Conservation (phyloP, 1,140 invertebrate species). For the Phymastichus coffea region DNA sequence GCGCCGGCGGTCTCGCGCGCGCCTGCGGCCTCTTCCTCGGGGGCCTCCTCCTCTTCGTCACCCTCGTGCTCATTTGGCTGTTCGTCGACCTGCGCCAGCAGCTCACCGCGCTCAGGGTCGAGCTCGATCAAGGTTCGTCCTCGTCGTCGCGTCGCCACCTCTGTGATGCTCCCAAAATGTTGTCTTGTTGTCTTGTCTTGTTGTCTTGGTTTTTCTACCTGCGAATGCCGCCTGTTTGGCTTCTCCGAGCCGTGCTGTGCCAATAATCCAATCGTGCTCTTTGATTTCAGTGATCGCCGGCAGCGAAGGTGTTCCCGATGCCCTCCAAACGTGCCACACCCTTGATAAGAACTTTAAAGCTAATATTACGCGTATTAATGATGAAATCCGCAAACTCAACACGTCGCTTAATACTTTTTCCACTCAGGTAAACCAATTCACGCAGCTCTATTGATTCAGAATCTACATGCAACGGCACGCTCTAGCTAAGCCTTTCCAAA, state of each 20-base stretch:
- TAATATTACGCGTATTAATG: conserved; percentile 62
- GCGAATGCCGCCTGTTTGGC: no score
- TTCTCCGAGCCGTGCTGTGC: no score
- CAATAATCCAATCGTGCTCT: no score
- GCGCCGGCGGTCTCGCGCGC: conserved; percentile 54
- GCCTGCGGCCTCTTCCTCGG: conserved; percentile 64
- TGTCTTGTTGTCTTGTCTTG: no score
- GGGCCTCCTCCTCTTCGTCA: conserved; percentile 65
- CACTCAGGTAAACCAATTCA: conserved; percentile 54
- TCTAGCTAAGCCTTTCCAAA: no score
- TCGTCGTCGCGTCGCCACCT: no score
- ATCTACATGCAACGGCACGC: no score
- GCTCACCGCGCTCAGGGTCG: conserved; percentile 63
- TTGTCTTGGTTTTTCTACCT: no score
- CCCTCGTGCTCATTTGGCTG: conserved; percentile 67
- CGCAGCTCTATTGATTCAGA: no score
- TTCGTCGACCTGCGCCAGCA: conserved; percentile 70
- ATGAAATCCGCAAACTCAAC: conserved; percentile 54
- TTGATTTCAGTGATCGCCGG: conserved; percentile 63
- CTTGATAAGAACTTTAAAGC: conserved; percentile 62
- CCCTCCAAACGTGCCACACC: conserved; percentile 66
- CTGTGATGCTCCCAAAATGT: no score
- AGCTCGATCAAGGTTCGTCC: conserved; percentile 71
- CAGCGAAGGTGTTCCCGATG: conserved; percentile 64
- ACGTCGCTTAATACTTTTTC: conserved; percentile 56